Conservation (phyloP, 1,140 invertebrate species). For the Macrosteles quadrilineatus region DNA sequence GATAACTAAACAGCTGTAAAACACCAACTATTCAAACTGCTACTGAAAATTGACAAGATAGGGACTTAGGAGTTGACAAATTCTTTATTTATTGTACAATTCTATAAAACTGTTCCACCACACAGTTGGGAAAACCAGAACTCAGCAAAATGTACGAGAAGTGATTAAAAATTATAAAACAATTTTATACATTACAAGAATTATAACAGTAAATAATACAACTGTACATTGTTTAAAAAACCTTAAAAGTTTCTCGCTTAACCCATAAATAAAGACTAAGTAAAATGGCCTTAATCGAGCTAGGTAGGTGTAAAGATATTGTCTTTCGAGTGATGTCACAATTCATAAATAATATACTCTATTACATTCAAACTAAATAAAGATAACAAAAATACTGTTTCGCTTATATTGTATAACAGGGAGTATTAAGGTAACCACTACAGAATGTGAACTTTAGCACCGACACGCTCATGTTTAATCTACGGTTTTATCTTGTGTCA, state of each 20-base stretch:
- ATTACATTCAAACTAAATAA: neutral
- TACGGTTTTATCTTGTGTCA: neutral
- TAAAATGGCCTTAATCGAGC: no score
- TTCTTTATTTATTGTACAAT: constrained; percentile 20
- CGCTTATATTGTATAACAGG: neutral
- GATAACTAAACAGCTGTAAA: no score
- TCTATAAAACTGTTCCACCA: neutral
- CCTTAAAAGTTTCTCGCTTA: no score
- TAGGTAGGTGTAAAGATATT: neutral
- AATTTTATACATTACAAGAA: no score
- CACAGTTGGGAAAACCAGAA: no score
- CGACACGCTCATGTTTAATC: neutral
- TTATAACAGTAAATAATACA: no score
- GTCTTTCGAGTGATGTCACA: constrained; percentile 4
- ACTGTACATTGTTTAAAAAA: no score
- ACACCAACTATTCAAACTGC: constrained; percentile 10
- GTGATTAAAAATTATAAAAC: no score
- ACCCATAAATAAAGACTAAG: no score
- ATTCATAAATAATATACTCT: constrained; percentile 6
- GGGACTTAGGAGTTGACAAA: constrained; percentile 5
- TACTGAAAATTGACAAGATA: constrained; percentile 27
- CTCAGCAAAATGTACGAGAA: no score
- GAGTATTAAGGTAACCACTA: neutral
- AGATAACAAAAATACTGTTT: neutral
- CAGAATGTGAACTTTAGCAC: neutral